A percentile compares a stretch with the other conserved stretches of the same genome.
These are phyloP conservation scores for Chaenodraco wilsoni DNA, from an alignment of 2,797 vertebrate species.

Conservation along the genomic window DNA sequence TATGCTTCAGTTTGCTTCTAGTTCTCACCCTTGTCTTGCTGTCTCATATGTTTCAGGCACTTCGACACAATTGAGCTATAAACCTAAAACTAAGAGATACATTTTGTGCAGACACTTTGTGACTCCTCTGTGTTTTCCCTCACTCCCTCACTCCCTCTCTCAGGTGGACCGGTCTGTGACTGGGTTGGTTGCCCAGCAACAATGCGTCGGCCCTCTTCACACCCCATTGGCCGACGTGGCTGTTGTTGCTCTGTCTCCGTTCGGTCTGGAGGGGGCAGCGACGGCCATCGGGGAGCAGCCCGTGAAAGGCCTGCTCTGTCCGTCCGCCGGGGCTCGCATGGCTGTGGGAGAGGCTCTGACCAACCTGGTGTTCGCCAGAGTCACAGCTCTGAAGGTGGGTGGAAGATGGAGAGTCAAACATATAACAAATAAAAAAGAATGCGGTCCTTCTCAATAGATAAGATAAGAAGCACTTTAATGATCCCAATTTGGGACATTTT, in stretches of 20 bases:
- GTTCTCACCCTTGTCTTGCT: too few species aligned
- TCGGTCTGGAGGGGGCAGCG: conserved; percentile 87
- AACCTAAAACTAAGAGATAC: too few species aligned
- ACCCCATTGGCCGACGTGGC: conserved; percentile 93
- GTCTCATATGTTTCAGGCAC: too few species aligned
- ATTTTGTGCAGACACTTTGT: conserved; percentile 8
- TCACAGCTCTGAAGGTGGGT: conserved; percentile 88
- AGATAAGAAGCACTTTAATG: too few species aligned
- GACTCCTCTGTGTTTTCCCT: not conserved
- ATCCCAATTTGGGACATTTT: too few species aligned
- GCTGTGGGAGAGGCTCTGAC: conserved; percentile 93
- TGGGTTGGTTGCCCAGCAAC: conserved; percentile 94
- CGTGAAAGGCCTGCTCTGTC: conserved; percentile 90
- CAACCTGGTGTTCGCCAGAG: conserved; percentile 90
- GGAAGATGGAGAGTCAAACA: not conserved
- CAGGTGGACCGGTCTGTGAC: conserved; percentile 96
- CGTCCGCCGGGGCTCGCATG: conserved; percentile 89
- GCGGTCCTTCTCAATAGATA: not conserved
- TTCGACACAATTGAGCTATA: too few species aligned
- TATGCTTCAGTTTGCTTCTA: too few species aligned
- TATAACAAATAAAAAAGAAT: not conserved
- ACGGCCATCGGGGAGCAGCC: conserved; percentile 94
- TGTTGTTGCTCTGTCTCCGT: conserved; percentile 91
- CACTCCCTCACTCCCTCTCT: not conserved
- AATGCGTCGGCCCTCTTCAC: conserved; percentile 94